Conservation (phyloP, 2,888 invertebrate genomes). For the Lithophane leautieri region DNA sequence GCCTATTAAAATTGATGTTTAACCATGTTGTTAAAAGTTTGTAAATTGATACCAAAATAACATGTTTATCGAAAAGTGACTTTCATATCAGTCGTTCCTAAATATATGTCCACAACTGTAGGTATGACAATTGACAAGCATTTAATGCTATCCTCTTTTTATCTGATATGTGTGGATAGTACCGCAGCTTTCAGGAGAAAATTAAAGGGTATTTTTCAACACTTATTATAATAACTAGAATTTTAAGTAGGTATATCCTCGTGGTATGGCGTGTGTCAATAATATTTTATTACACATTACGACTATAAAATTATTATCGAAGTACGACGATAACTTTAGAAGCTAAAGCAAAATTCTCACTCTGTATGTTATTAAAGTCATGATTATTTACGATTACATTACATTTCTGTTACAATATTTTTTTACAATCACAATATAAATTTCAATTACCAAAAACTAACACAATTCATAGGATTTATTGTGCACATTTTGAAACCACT, state of each 20-base stretch:
- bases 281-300: slow-evolving; percentile 45
- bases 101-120: neutral
- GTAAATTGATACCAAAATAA: neutral
- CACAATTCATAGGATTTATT: slow-evolving; percentile 78
- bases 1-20: neutral
- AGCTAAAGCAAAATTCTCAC: slow-evolving; percentile 67
- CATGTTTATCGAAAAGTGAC: neutral
- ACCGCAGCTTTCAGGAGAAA: slow-evolving; percentile 17
- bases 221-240: slow-evolving; percentile 45
- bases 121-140: neutral
- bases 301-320: slow-evolving; percentile 42
- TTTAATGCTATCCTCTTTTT: neutral
- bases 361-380: slow-evolving; percentile 64
- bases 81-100: neutral
- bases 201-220: slow-evolving; percentile 41
- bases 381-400: slow-evolving; percentile 63
- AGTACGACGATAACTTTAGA: slow-evolving; percentile 58
- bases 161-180: slow-evolving; percentile 19
- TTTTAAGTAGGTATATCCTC: slow-evolving; percentile 27
- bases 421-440: slow-evolving; percentile 72
- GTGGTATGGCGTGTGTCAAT: slow-evolving; percentile 47
- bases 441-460: slow-evolving; percentile 79
- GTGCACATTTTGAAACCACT: slow-evolving; percentile 84
- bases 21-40: neutral
- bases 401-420: slow-evolving; percentile 64